Evolutionary conservation across 2,113 vertebrate genomes (phyloP).

Genomic region (Sebastes fasciatus): DNA sequence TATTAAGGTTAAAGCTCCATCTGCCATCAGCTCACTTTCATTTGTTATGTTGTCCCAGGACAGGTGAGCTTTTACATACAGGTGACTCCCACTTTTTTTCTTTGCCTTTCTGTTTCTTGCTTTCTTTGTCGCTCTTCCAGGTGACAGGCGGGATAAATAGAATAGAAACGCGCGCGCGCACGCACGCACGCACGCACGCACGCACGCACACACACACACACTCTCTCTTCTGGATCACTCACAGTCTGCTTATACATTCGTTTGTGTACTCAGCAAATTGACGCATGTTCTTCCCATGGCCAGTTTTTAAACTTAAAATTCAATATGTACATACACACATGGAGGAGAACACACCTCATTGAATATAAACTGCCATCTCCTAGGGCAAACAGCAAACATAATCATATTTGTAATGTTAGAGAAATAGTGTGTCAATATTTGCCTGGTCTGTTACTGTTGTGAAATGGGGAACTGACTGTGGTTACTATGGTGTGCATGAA

Average conservation of each 20-base stretch:
- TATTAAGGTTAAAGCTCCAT: conserved; percentile 31
- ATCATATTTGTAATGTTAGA: conserved; percentile 80
- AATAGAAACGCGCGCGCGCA: too few species aligned
- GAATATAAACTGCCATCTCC: conserved; percentile 78
- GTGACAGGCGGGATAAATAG: conserved; percentile 42
- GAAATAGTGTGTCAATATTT: conserved; percentile 84
- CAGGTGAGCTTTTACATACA: conserved; percentile 76
- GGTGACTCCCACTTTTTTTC: conserved; percentile 52
- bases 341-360: conserved; percentile 45
- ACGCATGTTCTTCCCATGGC: conserved; percentile 51
- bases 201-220: background rate
- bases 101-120: conserved; percentile 8
- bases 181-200: background rate
- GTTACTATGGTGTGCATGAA: conserved; percentile 68
- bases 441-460: conserved; percentile 79
- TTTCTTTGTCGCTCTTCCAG: conserved; percentile 50
- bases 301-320: conserved; percentile 36
- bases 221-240: conserved; percentile 23
- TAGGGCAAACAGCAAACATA: conserved; percentile 79
- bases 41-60: background rate
- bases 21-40: conserved; percentile 43
- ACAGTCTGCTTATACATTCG: conserved; percentile 27
- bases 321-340: conserved; percentile 22
- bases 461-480: conserved; percentile 75
- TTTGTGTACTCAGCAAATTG: conserved; percentile 73